Conservation (phyloP, 2,113 vertebrate species). For the Maccullochella peelii region DNA sequence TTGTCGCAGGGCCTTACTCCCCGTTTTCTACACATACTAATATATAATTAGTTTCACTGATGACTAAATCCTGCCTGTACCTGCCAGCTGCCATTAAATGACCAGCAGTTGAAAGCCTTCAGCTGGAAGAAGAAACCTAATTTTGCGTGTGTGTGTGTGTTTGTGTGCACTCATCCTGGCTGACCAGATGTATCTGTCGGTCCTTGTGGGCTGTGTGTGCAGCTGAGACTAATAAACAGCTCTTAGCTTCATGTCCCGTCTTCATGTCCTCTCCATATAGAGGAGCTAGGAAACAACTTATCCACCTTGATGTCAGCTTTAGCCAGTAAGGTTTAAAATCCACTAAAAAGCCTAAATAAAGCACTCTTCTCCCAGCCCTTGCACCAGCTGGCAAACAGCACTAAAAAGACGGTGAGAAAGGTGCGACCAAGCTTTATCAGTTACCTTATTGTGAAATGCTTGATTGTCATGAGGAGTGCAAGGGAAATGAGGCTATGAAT, state of each 20-base stretch:
- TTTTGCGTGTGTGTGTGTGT: conserved; percentile 27
- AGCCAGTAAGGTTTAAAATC: conserved; percentile 66
- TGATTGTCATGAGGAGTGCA: conserved; percentile 8
- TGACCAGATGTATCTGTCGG: conserved; percentile 34
- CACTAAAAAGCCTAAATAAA: conserved; percentile 60
- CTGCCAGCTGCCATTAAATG: conserved; percentile 50
- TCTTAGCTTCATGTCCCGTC: conserved; percentile 57
- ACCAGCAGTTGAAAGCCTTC: conserved; percentile 43
- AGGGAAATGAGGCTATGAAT: conserved; percentile 43
- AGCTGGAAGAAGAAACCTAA: conserved; percentile 32
- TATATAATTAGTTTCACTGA: conserved; percentile 25
- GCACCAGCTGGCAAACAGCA: conserved; percentile 43
- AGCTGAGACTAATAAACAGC: conserved; percentile 62
- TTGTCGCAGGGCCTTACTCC: not conserved
- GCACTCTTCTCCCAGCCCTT: not conserved
- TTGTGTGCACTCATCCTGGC: conserved; percentile 3
- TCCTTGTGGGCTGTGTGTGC: conserved; percentile 29
- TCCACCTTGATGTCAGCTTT: conserved; percentile 47
- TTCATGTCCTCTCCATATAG: conserved; percentile 51
- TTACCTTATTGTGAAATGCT: conserved; percentile 37
- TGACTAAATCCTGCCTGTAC: conserved; percentile 43
- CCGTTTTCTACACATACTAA: conserved; percentile 1
- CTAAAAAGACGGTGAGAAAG: conserved; percentile 23
- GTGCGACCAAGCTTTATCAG: conserved; percentile 38
- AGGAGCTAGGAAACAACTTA: conserved; percentile 70